Evolutionary conservation across 2,113 vertebrate species (phyloP).

Genomic region (Xenopus laevis): DNA sequence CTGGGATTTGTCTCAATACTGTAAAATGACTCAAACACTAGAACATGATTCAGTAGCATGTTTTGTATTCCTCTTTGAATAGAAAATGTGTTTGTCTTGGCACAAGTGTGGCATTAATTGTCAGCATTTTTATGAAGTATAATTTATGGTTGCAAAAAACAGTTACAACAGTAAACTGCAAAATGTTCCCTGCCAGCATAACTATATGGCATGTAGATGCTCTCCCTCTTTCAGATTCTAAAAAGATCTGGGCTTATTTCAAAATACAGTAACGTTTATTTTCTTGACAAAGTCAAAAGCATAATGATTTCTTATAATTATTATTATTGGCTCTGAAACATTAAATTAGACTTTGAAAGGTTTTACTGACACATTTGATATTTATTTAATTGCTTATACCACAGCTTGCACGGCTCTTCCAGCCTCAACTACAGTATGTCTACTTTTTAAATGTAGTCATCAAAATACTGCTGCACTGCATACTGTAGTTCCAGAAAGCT

Average conservation of each 20-base stretch:
- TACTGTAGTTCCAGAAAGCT: too few species aligned
- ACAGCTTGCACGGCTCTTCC: slow-evolving; percentile 33
- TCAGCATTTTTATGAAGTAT: slow-evolving; percentile 47
- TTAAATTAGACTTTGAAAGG: slow-evolving; percentile 43
- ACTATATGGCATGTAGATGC: too few species aligned
- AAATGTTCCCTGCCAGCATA: too few species aligned
- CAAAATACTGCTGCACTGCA: not conserved
- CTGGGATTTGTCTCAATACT: slow-evolving; percentile 5
- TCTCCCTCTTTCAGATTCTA: too few species aligned
- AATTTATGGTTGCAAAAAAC: slow-evolving; percentile 52
- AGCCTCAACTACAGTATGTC: slow-evolving; percentile 42
- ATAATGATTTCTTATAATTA: slow-evolving; percentile 20
- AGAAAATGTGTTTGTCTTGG: slow-evolving; percentile 59
- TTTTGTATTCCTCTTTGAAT: slow-evolving; percentile 52
- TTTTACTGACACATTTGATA: slow-evolving; percentile 17
- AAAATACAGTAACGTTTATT: slow-evolving; percentile 38
- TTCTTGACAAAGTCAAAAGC: slow-evolving; percentile 5
- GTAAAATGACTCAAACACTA: slow-evolving; percentile 36
- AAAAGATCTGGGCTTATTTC: slow-evolving; percentile 38
- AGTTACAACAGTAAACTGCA: slow-evolving; percentile 52
- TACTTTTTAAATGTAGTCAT: not conserved
- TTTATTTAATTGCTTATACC: slow-evolving; percentile 44
- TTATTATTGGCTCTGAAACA: slow-evolving; percentile 44
- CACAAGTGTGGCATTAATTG: slow-evolving; percentile 53
- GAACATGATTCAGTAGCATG: slow-evolving; percentile 54